Evolutionary conservation across 1,140 invertebrate species (phyloP), one percentile per base, ranked within the genome.

Genomic region (Lepidurus apus): DNA sequence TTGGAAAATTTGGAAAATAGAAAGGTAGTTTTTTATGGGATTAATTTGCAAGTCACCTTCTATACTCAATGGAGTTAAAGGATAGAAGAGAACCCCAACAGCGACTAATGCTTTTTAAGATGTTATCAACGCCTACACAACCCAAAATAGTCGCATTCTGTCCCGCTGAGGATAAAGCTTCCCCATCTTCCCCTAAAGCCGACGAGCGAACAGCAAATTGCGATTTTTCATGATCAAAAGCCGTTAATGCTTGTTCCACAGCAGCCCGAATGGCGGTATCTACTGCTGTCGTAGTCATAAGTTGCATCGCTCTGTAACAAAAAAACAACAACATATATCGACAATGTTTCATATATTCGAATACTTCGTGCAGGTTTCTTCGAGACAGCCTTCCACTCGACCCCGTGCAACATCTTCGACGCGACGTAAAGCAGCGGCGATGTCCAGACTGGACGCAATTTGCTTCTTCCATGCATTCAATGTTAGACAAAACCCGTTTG

Each of bases 61-160:
- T 84, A 82, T 95, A 95, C 81, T 90, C 87, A 1, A 93, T 89
- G 80, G 92, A 93, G 80, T 91, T 90, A 80, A 88, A 90, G 0
- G 91, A 87, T 82, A 90, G 95, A 45, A 93, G 88, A 1, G 93
- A 95, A 0, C 89, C 91, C 93, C 93, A 95, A 83, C 93, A 95
- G 73, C 88, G 87, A 43, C 88, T 85, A 5, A 95, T 84, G 1
- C 88, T 89, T 43, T 85, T 80, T 1, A 89, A 73, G 2, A 94
- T 84, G 81, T 90, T 85, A 7, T 85, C 84, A 21, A 80, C 53
- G 43, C 85, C 82, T 9, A 83, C 85, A 42, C 84, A 83, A 44
- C 92, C 92, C 1, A 95, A 85, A 80, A 91, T 88, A 0, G 92
- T 94, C 73, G 90, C 89, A 85, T 95, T 93, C 86, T 95, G 93